phyloP scores from a whole-genome alignment of 2,113 vertebrate species.

The Silurus meridionalis region DNA sequence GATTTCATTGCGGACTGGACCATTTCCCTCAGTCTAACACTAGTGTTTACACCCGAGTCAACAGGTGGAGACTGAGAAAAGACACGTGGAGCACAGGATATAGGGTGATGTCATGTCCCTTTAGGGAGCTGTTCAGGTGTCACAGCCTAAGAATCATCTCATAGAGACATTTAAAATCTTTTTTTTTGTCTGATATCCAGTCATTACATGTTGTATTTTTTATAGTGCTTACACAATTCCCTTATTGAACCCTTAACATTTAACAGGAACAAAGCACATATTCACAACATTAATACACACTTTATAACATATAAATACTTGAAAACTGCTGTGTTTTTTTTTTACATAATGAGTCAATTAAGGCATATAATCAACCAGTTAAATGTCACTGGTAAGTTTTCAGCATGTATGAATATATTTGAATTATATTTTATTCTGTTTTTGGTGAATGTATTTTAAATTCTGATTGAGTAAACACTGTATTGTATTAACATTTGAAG shows the following conservation, averaged over 20 bases:
- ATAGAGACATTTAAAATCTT: not conserved
- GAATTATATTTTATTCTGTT: not conserved
- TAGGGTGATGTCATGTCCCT: conserved; percentile 63
- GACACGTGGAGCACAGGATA: conserved; percentile 65
- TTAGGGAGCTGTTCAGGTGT: conserved; percentile 67
- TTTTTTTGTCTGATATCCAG: not conserved
- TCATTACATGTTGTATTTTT: not conserved
- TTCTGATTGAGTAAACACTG: not conserved
- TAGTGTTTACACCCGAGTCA: conserved; percentile 51
- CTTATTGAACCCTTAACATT: not conserved
- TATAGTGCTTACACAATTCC: not conserved
- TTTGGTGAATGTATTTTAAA: not conserved
- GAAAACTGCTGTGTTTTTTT: not conserved
- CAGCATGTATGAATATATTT: not conserved
- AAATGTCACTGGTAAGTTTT: not conserved
- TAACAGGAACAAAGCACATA: not conserved
- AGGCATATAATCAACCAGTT: not conserved
- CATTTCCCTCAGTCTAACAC: conserved; percentile 58
- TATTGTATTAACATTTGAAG: not conserved
- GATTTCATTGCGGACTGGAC: conserved; percentile 57
- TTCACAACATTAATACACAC: not conserved
- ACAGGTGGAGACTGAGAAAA: conserved; percentile 50
- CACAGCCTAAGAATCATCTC: not conserved
- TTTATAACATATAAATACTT: not conserved
- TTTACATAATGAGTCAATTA: not conserved